A percentile compares a stretch with the other conserved stretches of the same genome.
phyloP scores from a whole-genome alignment of 2,888 invertebrate species.

The Clanis bilineata region DNA sequence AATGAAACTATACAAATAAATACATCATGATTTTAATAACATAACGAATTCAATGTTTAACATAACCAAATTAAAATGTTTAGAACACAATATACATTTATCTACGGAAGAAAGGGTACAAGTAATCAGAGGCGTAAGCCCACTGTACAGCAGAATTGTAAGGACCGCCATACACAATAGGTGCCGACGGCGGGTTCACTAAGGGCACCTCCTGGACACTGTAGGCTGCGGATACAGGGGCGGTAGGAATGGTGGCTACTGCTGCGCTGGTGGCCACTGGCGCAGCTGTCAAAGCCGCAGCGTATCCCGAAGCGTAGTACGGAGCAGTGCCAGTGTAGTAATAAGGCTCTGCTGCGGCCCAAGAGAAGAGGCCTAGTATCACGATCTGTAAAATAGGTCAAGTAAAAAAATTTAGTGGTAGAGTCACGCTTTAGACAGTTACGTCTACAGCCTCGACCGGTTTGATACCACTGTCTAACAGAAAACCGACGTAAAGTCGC shows the following conservation, averaged over 20 bases:
- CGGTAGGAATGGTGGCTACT: slow-evolving; percentile 20
- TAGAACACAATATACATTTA: slow-evolving; percentile 13
- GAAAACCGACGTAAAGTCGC: too few relatives aligned
- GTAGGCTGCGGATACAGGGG: slow-evolving; percentile 27
- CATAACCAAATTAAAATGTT: slow-evolving; percentile 18
- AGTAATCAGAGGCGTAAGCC: slow-evolving; percentile 43
- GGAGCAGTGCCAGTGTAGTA: slow-evolving; percentile 34
- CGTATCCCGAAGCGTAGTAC: slow-evolving; percentile 26
- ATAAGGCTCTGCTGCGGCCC: slow-evolving; percentile 48
- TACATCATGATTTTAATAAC: too few relatives aligned
- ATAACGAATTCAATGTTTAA: too few relatives aligned
- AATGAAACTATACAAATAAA: too few relatives aligned
- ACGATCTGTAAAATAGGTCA: slow-evolving; percentile 41
- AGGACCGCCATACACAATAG: slow-evolving; percentile 39
- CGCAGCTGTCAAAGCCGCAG: slow-evolving; percentile 26
- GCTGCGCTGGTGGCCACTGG: too few relatives aligned
- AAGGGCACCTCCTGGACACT: slow-evolving; percentile 44
- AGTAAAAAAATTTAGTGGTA: not conserved
- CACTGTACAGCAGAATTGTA: slow-evolving; percentile 37
- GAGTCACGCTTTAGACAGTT: too few relatives aligned
- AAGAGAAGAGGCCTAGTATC: slow-evolving; percentile 40
- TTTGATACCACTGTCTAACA: too few relatives aligned
- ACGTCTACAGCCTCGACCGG: too few relatives aligned
- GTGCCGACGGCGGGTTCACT: slow-evolving; percentile 35
- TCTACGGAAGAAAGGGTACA: slow-evolving; percentile 38